Percentiles rank a stretch among this genome's conserved stretches.
phyloP scores from a whole-genome alignment of 2,113 vertebrate species.

The Thomomys bottae region DNA sequence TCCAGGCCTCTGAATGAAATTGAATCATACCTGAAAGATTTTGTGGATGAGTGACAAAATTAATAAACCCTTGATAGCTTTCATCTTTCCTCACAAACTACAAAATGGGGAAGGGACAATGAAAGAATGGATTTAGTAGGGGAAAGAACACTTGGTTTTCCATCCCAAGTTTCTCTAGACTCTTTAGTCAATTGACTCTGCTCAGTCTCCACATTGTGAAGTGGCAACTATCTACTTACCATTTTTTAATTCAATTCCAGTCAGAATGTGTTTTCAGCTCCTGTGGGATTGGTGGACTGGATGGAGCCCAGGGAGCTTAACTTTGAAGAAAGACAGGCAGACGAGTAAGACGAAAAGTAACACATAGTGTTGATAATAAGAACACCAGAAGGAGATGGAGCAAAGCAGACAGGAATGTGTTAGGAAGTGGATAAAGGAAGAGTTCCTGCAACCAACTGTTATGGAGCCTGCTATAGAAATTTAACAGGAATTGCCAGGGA shows the following conservation, averaged over 20 bases:
- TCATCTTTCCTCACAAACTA: constrained; percentile 67
- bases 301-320: neutral
- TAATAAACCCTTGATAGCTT: constrained; percentile 68
- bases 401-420: neutral
- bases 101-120: neutral
- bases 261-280: neutral
- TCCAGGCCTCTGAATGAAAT: constrained; percentile 73
- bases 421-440: neutral
- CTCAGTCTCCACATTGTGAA: neutral
- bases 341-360: no score
- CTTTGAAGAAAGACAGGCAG: neutral
- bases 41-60: constrained; percentile 69
- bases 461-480: neutral
- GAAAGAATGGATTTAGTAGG: neutral
- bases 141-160: neutral
- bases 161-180: neutral
- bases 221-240: neutral
- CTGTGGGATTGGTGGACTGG: accelerated
- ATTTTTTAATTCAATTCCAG: neutral
- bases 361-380: no score
- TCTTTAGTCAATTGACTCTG: constrained; percentile 38
- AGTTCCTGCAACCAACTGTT: neutral
- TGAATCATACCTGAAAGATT: constrained; percentile 76
- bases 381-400: no score
- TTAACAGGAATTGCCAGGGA: neutral